Evolutionary conservation across 2,888 invertebrate species (phyloP), one percentile per base, ranked within the genome.

Genomic region (Caenorhabditis sp.): DNA sequence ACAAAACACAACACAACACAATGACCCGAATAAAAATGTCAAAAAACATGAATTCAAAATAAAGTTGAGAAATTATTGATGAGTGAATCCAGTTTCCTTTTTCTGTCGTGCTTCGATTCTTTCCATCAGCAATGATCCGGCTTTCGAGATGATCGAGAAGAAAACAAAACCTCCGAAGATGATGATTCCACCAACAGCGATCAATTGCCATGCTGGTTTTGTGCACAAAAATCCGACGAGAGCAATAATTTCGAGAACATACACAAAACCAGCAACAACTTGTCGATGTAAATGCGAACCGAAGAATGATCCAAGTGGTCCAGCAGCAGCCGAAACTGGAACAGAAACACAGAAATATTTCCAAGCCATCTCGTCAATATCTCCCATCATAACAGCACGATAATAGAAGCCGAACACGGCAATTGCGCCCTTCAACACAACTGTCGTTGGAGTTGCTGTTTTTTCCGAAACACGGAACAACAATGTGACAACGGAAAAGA

Each of bases 381-480:
- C 83, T 74, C 81, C 76, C 83, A 82, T 66, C 76, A 76, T 74
- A 23, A 84, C 79, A 4, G 83, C 81, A 24, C 86, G 76, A 70
- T 86, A 84, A 74, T 83, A 88, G 69, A 83, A 80, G 21, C 83
- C 81, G 58, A 85, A 76, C 19, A 79, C 69, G 14, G 85, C 80
- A 58, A 77, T 81, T 57, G 84, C 66, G 37, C 87, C 88, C 84
- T 88, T 88, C 12, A 86, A 74, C 17, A 87, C 81, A n/a, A 88
- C 86, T 8, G 87, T 86, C 1, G 88, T 88, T 37, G 88, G 88
- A 12, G 88, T 88, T 24, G 88, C 88, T 10, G 84, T 84, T 70
- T 88, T 88, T 59, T 85, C 85, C 23, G 78, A 77, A 57, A 85
- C 83, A 55, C 82, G 81, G 79, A 85, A 85, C 37, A 85, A 69